Evolutionary conservation across 2,113 vertebrate genomes (phyloP).

Genomic region (Dicerorhinus sumatrensis): DNA sequence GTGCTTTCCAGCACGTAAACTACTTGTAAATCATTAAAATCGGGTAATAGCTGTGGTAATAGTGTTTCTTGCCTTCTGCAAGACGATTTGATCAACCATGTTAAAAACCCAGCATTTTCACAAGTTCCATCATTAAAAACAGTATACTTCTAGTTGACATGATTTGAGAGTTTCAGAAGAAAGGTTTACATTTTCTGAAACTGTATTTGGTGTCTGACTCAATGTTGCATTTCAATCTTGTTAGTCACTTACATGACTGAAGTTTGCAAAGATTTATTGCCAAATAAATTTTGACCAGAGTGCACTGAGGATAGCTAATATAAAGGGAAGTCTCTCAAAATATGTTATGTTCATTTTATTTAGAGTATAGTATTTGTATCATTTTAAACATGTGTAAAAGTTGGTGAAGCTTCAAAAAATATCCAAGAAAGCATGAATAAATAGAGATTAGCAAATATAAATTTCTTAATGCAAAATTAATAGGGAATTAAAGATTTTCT

Average conservation of each 20-base stretch:
- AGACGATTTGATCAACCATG: background rate
- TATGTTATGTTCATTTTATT: conserved; percentile 31
- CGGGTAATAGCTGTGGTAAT: background rate
- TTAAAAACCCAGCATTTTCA: conserved; percentile 51
- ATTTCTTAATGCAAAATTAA: conserved; percentile 52
- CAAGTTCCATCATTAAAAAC: background rate
- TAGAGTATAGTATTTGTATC: conserved; percentile 29
- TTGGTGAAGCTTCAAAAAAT: conserved; percentile 52
- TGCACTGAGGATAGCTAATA: background rate
- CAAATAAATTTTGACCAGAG: conserved; percentile 45
- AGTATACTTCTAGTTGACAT: conserved; percentile 27
- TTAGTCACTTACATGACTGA: conserved; percentile 15
- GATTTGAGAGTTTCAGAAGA: conserved; percentile 27
- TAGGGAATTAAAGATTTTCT: conserved; percentile 7
- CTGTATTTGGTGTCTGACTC: background rate
- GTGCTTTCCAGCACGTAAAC: conserved; percentile 42
- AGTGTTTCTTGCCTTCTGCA: conserved; percentile 1
- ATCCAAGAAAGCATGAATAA: conserved; percentile 52
- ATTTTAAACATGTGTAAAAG: conserved; percentile 41
- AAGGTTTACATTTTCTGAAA: conserved; percentile 58
- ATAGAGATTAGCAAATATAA: conserved; percentile 26
- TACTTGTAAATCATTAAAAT: conserved; percentile 38
- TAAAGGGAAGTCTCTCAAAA: conserved; percentile 43
- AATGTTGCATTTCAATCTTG: background rate
- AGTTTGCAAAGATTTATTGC: conserved; percentile 33